phyloP scores from a whole-genome alignment of 92 coral and sea anemone genomes.

The Palythoa heliodiscus region DNA sequence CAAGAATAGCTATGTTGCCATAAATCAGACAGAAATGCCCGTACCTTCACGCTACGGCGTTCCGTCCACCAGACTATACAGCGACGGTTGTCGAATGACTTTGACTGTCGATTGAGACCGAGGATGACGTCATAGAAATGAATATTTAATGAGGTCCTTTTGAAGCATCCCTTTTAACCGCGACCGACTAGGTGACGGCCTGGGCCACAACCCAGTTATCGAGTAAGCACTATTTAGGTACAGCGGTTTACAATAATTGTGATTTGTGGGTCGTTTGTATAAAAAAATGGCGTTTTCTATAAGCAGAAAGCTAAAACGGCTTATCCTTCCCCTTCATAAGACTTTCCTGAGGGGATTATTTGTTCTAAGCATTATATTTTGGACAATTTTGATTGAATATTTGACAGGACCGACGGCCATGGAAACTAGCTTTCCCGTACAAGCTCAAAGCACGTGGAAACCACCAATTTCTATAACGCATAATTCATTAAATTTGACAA shows the following conservation, averaged over 20 bases:
- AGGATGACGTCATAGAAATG: too few species aligned
- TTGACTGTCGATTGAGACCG: too few species aligned
- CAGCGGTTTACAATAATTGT: not conserved
- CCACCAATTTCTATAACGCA: not conserved
- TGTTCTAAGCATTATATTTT: not conserved
- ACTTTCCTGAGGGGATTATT: constrained; percentile 6
- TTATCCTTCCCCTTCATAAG: constrained; percentile 21
- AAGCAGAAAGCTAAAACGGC: not conserved
- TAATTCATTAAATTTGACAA: constrained; percentile 23
- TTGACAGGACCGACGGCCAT: constrained; percentile 26
- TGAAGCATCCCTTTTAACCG: too few species aligned
- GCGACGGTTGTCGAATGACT: too few species aligned
- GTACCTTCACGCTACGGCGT: too few species aligned
- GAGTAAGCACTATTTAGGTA: not conserved
- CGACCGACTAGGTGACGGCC: too few species aligned
- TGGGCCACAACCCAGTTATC: not conserved
- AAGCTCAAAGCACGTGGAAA: not conserved
- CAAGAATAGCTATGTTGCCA: too few species aligned
- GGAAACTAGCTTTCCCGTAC: not conserved
- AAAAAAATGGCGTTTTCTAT: not conserved
- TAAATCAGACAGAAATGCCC: too few species aligned
- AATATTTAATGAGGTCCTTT: too few species aligned
- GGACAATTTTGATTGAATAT: constrained; percentile 23
- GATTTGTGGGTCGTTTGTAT: not conserved
- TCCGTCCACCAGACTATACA: too few species aligned